Evolutionary conservation across 2,888 invertebrate species (phyloP), one percentile per base, ranked within the genome.

Genomic region (Pristionchus exspectatus): DNA sequence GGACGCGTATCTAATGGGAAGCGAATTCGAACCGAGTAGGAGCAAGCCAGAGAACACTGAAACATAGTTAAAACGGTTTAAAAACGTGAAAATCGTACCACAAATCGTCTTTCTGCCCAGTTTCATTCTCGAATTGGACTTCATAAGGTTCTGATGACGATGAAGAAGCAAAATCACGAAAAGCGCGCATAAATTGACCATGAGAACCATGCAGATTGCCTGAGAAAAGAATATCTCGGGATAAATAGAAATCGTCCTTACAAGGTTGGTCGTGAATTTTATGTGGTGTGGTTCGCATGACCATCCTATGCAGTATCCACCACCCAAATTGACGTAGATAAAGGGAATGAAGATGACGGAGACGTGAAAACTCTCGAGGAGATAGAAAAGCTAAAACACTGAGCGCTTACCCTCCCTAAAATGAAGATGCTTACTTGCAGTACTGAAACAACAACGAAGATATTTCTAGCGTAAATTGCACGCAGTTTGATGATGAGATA

Each of bases 401-500:
- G 56, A 18, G 18, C 56, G 2, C 3, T 56, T 21, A 5, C 1
- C 18, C 16, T 3, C 5, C 5, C 63, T 63, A 9, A 10, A 24
- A n/a, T 4, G 10, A n/a, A 4, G 69, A 14, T 12, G 69, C 30
- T 33, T 18, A 72, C 69, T 21, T 72, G 69, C 2, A 72, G 69
- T 30, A 33, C 69, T 0, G 30, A 18, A 12, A 72, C 69, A 30
- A 72, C 69, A 16, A 33, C 69, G 16, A 72, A 72, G 2, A 72
- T 33, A 7, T 72, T 72, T 30, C 69, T 12, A 14, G 69, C 69
- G 69, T 72, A 72, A 30, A 72, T 72, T 2, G 69, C 14, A 3
- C 69, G 69, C 30, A 72, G 14, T 30, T 72, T 72, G 69, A 72
- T 72, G 69, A 72, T 72, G 69, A 72, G 69, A 72, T 72, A 72